These are phyloP conservation scores for Passer montanus DNA, from an alignment of 2,113 vertebrate genomes.

Conservation along the genomic window DNA sequence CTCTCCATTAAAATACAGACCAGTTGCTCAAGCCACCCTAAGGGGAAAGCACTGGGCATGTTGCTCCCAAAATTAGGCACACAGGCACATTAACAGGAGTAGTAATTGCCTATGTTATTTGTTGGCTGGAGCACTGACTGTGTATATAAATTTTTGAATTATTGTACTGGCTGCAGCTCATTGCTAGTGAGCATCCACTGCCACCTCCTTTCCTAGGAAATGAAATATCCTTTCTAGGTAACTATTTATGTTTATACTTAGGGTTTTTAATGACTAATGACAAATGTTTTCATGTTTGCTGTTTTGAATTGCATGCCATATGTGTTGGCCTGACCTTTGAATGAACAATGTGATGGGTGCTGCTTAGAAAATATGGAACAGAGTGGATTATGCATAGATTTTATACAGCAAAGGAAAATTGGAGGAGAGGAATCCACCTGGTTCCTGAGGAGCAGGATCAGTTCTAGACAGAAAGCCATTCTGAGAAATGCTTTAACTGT, in stretches of 20 bases:
- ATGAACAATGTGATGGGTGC: background rate
- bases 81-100: background rate
- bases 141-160: slow-evolving; percentile 21
- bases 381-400: background rate
- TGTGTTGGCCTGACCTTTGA: background rate
- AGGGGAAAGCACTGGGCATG: background rate
- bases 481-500: background rate
- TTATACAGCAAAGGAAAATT: background rate
- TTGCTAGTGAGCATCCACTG: background rate
- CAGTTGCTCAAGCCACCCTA: background rate
- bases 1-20: background rate
- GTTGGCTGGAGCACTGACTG: background rate
- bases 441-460: background rate
- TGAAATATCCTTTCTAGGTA: slow-evolving; percentile 28
- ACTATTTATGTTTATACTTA: background rate
- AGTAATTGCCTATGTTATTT: background rate
- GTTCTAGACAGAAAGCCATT: background rate
- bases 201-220: background rate
- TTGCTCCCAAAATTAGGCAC: background rate
- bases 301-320: background rate
- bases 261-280: background rate
- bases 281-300: background rate
- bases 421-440: background rate
- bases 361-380: background rate
- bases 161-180: background rate